Evolutionary conservation across 2,797 vertebrate genomes (phyloP).

Genomic region (Myotis daubentonii): DNA sequence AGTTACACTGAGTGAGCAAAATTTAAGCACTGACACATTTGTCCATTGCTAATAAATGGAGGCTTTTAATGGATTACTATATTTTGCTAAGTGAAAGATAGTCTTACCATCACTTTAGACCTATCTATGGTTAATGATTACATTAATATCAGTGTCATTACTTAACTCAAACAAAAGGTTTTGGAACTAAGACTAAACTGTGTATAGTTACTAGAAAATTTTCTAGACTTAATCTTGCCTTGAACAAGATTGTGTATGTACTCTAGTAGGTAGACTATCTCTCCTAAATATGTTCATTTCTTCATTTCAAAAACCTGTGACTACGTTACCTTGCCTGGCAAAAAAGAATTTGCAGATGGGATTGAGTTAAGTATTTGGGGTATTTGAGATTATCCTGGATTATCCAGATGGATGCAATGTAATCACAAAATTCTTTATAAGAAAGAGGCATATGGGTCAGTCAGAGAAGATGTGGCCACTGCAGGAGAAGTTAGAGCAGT

Average conservation of each 20-base stretch:
- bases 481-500: neutral
- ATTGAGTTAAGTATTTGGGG: neutral
- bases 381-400: neutral
- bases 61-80: neutral
- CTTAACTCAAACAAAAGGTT: neutral
- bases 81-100: neutral
- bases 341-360: neutral
- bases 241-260: neutral
- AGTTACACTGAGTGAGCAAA: neutral
- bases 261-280: neutral
- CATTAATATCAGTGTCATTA: neutral
- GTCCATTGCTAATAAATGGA: neutral
- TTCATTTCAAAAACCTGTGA: neutral
- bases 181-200: neutral
- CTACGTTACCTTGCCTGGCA: neutral
- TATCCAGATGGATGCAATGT: neutral
- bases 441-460: neutral
- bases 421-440: neutral
- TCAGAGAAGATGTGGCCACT: neutral
- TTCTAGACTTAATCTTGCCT: neutral
- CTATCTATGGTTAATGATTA: neutral
- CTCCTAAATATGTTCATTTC: neutral
- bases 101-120: neutral
- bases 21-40: neutral
- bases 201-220: neutral